Evolutionary conservation across 2,888 invertebrate genomes (phyloP).

Genomic region (Tenthredo notha): DNA sequence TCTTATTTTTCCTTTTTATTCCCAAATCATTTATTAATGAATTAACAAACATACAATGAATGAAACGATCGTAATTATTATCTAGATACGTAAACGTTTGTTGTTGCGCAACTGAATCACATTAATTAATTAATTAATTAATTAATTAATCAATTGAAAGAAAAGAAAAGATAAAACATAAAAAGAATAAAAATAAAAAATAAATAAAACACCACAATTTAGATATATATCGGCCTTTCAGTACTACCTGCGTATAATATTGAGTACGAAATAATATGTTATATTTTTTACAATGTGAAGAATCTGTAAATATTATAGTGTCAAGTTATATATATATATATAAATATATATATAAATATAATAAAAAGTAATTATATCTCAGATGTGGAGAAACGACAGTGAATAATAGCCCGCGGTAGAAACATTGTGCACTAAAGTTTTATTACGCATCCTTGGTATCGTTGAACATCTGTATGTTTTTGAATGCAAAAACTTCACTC

Average conservation of each 20-base stretch:
- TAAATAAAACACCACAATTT: conserved; percentile 73
- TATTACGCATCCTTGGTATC: not conserved
- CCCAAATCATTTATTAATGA: conserved; percentile 53
- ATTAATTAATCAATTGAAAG: not conserved
- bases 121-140: conserved; percentile 32
- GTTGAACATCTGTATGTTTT: not conserved
- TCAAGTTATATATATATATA: conserved; percentile 72
- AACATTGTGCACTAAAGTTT: conserved; percentile 69
- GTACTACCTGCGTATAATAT: conserved; percentile 77
- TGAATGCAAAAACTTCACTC: not conserved
- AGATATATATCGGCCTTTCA: conserved; percentile 77
- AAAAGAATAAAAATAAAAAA: conserved; percentile 52
- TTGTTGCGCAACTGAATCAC: conserved; percentile 24
- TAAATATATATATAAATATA: conserved; percentile 63
- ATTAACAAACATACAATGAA: conserved; percentile 40
- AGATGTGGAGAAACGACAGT: conserved; percentile 66
- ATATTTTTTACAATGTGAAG: conserved; percentile 78
- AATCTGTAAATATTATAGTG: conserved; percentile 77
- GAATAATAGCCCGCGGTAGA: conserved; percentile 65
- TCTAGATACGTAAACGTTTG: conserved; percentile 62
- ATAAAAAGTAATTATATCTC: conserved; percentile 65
- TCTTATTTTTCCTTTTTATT: conserved; percentile 53
- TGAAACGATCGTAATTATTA: conserved; percentile 55
- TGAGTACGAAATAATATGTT: conserved; percentile 76
- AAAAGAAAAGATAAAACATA: conserved; percentile 15